Percentiles rank a stretch among this genome's conserved stretches.
phyloP scores from a whole-genome alignment of 2,888 invertebrate species.

The Heterodera filipjevi region DNA sequence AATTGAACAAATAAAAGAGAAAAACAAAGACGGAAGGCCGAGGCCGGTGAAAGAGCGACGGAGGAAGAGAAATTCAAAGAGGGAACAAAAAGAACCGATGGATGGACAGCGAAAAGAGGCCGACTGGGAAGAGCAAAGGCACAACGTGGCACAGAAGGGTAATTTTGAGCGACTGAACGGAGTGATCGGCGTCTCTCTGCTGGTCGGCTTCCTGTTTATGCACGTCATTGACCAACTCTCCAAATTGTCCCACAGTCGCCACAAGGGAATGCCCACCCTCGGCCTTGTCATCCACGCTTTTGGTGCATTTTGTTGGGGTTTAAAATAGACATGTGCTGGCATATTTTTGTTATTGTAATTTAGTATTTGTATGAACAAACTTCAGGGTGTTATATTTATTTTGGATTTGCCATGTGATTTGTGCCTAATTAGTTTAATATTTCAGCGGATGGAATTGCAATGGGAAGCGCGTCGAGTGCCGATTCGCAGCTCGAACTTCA shows the following conservation, averaged over 20 bases:
- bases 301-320: conserved; percentile 71
- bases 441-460: conserved; percentile 89
- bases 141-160: background rate
- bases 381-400: no score
- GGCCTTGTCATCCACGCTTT: conserved; percentile 98
- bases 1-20: background rate
- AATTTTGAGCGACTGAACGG: background rate
- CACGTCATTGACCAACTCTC: conserved; percentile 83
- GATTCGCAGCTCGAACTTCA: conserved; percentile 89
- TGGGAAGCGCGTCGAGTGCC: conserved; percentile 96
- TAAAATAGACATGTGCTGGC: no score
- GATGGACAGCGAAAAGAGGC: background rate
- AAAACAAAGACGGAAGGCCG: background rate
- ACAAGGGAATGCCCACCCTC: conserved; percentile 84
- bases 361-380: no score
- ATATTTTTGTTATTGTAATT: no score
- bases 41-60: background rate
- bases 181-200: conserved; percentile 84
- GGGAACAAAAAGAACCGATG: background rate
- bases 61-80: background rate
- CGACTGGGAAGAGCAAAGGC: background rate
- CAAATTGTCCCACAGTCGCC: conserved; percentile 43
- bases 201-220: conserved; percentile 96
- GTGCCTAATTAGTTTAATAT: conserved; percentile 37
- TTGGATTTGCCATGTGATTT: conserved; percentile 5